Conservation (phyloP, 2,888 invertebrate genomes). For the Napeogenes sylphis region DNA sequence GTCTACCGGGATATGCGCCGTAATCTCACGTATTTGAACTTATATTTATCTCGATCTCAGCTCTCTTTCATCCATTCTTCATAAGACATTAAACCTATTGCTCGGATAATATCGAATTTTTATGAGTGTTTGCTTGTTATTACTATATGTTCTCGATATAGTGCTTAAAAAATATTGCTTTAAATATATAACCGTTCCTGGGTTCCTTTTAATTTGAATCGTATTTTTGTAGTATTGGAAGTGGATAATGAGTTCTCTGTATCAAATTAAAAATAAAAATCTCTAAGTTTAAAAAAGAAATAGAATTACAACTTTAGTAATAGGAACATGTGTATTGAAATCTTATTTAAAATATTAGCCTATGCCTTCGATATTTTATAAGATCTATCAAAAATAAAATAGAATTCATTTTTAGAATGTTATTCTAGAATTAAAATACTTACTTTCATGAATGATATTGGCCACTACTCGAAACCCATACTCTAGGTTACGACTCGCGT, state of each 20-base stretch:
- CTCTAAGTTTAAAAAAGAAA: too few relatives aligned
- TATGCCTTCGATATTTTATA: too few relatives aligned
- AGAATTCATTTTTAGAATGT: too few relatives aligned
- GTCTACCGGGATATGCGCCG: constrained; percentile 8
- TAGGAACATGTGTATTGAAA: too few relatives aligned
- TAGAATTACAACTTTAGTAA: too few relatives aligned
- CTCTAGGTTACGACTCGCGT: constrained; percentile 59
- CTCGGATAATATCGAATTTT: constrained; percentile 59
- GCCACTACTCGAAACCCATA: constrained; percentile 48
- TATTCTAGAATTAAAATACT: background rate
- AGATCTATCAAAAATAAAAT: too few relatives aligned
- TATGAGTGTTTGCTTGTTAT: constrained; percentile 50
- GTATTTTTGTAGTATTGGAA: background rate
- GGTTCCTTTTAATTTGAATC: background rate
- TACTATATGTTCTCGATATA: constrained; percentile 38
- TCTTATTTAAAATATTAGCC: too few relatives aligned
- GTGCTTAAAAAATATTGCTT: background rate
- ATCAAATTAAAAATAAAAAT: too few relatives aligned
- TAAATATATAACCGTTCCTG: background rate
- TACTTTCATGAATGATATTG: constrained; percentile 26
- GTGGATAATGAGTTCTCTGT: too few relatives aligned
- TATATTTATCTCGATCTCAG: constrained; percentile 23
- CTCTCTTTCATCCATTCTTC: constrained; percentile 39
- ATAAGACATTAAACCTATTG: constrained; percentile 65
- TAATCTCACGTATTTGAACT: constrained; percentile 16